phyloP scores from a whole-genome alignment of 2,797 vertebrate genomes.

The Masticophis lateralis region DNA sequence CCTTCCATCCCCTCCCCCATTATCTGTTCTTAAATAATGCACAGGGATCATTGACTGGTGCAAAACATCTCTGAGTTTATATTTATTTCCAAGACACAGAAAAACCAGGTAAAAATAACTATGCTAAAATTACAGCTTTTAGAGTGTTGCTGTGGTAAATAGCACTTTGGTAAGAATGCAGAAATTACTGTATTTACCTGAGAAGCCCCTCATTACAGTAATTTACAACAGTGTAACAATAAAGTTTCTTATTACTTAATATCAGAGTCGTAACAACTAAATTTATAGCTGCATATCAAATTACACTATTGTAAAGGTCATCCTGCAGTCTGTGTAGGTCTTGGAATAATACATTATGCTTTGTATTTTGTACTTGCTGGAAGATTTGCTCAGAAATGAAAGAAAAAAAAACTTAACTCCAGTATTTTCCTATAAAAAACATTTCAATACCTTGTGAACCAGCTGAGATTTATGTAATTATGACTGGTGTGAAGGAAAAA shows the following conservation, averaged over 20 bases:
- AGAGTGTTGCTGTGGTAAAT: constrained; percentile 8
- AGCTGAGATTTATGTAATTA: not conserved
- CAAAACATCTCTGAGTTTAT: not conserved
- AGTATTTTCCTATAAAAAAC: not conserved
- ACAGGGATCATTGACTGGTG: not conserved
- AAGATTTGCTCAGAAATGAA: not conserved
- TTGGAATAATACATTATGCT: not conserved
- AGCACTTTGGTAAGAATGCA: constrained; percentile 11
- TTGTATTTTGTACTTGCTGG: not conserved
- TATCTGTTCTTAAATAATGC: not conserved
- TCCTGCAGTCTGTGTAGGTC: not conserved
- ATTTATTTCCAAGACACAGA: constrained; percentile 18
- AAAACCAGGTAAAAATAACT: constrained; percentile 19
- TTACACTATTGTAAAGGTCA: not conserved
- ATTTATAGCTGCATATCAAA: constrained; percentile 19
- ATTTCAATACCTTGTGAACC: not conserved
- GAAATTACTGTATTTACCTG: constrained; percentile 31
- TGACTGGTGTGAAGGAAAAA: not conserved
- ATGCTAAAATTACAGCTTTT: not conserved
- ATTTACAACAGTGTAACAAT: constrained; percentile 4
- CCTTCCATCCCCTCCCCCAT: not conserved
- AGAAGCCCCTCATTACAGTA: constrained; percentile 21
- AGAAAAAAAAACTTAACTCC: not conserved
- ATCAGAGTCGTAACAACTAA: constrained; percentile 11
- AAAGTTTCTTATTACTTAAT: constrained; percentile 27